Percentiles rank a stretch among this genome's conserved stretches.
Conservation (phyloP, 2,888 invertebrate species). For the Arctia plantaginis region DNA sequence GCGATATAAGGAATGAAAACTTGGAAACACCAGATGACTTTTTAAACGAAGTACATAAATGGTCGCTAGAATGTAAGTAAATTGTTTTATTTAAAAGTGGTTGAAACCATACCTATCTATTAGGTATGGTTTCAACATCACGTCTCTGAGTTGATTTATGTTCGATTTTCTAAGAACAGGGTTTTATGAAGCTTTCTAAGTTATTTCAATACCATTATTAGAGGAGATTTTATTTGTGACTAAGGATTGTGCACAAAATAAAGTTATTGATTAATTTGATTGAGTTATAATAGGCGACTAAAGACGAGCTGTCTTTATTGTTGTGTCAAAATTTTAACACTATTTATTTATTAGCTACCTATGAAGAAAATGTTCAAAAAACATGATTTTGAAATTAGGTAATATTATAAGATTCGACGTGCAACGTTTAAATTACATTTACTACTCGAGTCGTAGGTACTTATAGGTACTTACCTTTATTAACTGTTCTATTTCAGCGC, state of each 20-base stretch:
- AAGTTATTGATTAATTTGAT: not conserved
- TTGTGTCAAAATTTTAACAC: not conserved
- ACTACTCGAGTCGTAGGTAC: not conserved
- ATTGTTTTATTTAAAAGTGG: not conserved
- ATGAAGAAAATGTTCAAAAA: not conserved
- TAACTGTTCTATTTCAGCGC: constrained; percentile 75
- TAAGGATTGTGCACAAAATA: not conserved
- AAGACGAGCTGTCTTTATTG: not conserved
- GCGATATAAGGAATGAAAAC: constrained; percentile 83
- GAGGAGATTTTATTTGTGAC: not conserved
- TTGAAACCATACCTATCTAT: too few relatives aligned
- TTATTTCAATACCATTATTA: not conserved
- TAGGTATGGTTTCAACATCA: not conserved
- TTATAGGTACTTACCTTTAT: not conserved
- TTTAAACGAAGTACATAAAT: constrained; percentile 91
- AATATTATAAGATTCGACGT: too few relatives aligned
- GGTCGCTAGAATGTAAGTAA: constrained; percentile 92
- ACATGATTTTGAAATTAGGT: too few relatives aligned
- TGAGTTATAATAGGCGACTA: not conserved
- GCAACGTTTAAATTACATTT: not conserved
- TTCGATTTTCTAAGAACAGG: not conserved
- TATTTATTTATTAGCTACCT: not conserved
- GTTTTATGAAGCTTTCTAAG: not conserved
- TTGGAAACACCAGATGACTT: constrained; percentile 89
- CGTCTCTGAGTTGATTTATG: not conserved